phyloP scores from a whole-genome alignment of 2,888 invertebrate genomes.

The Andrena trimmerana region DNA sequence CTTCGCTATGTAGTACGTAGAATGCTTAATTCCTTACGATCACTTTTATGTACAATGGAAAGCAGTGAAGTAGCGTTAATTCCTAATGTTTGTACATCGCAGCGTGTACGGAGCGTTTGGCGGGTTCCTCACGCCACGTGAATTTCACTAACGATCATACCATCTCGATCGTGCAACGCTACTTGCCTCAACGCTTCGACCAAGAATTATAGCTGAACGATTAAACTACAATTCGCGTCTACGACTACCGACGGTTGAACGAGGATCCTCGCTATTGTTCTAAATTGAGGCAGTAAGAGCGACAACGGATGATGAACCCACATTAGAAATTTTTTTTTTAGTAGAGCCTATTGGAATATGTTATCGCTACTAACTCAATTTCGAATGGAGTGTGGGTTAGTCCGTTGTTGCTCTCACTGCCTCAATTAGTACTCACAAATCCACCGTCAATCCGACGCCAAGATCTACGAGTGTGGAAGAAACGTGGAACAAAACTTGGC shows the following conservation, averaged over 20 bases:
- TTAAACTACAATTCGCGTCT: neutral
- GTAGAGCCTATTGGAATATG: too few species aligned
- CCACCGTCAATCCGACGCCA: neutral
- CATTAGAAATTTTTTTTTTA: neutral
- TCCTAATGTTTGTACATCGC: conserved; percentile 30
- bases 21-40: conserved; percentile 11
- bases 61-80: conserved; percentile 57
- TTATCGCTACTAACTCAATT: too few species aligned
- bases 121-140: neutral
- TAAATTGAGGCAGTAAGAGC: too few species aligned
- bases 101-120: conserved; percentile 3
- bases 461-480: neutral
- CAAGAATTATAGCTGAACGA: conserved; percentile 11
- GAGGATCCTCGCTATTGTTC: too few species aligned
- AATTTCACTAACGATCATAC: neutral
- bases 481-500: neutral
- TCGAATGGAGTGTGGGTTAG: too few species aligned
- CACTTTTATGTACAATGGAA: conserved; percentile 48
- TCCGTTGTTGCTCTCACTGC: neutral
- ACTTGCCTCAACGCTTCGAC: conserved; percentile 11
- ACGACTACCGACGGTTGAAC: neutral
- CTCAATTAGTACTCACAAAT: neutral
- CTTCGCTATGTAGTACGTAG: conserved; percentile 16
- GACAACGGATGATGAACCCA: too few species aligned
- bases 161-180: neutral